Percentiles rank a stretch among this genome's conserved stretches.
phyloP scores from a whole-genome alignment of 2,888 invertebrate genomes.

The Rhingia rostrata region DNA sequence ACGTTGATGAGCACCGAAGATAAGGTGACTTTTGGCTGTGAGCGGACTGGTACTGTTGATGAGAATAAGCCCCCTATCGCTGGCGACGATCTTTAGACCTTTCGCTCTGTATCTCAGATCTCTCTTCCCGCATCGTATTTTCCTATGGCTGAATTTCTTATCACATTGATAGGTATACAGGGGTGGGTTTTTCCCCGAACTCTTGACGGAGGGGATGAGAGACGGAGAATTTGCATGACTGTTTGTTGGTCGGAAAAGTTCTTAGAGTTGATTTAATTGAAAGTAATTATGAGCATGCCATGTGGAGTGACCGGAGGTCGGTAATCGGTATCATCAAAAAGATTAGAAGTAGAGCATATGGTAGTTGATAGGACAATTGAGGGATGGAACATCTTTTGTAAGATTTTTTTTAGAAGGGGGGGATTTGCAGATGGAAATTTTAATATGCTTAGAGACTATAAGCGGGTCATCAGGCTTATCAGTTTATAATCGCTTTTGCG shows the following conservation, averaged over 20 bases:
- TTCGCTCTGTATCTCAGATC: constrained; percentile 68
- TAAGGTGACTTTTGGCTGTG: constrained; percentile 38
- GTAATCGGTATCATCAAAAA: constrained; percentile 30
- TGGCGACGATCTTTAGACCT: constrained; percentile 76
- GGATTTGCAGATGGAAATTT: too few relatives aligned
- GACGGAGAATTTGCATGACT: constrained; percentile 11
- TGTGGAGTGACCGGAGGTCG: not conserved
- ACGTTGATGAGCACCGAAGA: constrained; percentile 69
- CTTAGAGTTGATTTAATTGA: constrained; percentile 61
- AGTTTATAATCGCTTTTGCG: too few relatives aligned
- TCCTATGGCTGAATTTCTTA: constrained; percentile 41
- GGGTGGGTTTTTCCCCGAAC: constrained; percentile 62
- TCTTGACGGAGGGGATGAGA: constrained; percentile 11
- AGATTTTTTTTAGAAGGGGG: too few relatives aligned
- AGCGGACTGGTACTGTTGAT: constrained; percentile 16
- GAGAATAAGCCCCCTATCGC: constrained; percentile 69
- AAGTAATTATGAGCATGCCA: constrained; percentile 24
- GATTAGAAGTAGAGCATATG: not conserved
- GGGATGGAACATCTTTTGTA: not conserved
- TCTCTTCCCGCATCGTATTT: constrained; percentile 64
- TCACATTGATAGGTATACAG: constrained; percentile 21
- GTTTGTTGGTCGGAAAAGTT: constrained; percentile 20
- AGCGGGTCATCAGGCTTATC: too few relatives aligned
- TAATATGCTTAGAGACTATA: too few relatives aligned
- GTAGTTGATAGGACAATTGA: not conserved